These are phyloP conservation scores for Plectrocnemia conspersa DNA, from an alignment of 1,140 invertebrate species.

Conservation along the genomic window DNA sequence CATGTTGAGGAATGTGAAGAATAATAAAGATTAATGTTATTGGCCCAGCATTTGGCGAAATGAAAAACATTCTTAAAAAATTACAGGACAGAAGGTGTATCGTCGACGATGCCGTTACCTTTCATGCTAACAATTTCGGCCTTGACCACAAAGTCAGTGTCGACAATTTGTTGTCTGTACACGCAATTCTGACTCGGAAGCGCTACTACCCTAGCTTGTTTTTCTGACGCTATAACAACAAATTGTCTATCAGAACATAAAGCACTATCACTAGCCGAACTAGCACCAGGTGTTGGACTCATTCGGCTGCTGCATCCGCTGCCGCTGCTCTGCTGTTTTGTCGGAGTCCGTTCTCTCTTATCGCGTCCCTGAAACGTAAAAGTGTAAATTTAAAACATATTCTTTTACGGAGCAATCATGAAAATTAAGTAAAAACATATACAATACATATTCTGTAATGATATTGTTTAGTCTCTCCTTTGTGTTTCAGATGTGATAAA, in stretches of 20 bases:
- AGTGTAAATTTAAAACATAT: too few species aligned
- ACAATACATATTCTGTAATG: too few species aligned
- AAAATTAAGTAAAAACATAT: too few species aligned
- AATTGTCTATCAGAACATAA: constrained; percentile 78
- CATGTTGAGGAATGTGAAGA: too few species aligned
- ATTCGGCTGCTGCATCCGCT: constrained; percentile 57
- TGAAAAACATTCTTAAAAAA: too few species aligned
- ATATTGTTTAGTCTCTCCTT: too few species aligned
- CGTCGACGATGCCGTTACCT: constrained; percentile 56
- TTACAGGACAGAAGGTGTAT: too few species aligned
- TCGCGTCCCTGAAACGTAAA: constrained; percentile 38
- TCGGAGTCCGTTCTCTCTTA: constrained; percentile 54
- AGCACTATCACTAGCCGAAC: constrained; percentile 52
- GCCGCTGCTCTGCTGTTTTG: constrained; percentile 51
- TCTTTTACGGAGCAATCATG: too few species aligned
- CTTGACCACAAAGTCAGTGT: constrained; percentile 88
- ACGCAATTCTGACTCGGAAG: constrained; percentile 91
- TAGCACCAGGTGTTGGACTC: constrained; percentile 64
- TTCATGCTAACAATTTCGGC: constrained; percentile 90
- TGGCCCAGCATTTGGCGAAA: too few species aligned
- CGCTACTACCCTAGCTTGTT: constrained; percentile 89
- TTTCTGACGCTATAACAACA: constrained; percentile 89
- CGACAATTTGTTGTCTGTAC: constrained; percentile 78
- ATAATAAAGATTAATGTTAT: too few species aligned
- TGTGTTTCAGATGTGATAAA: too few species aligned